A percentile compares a stretch with the other conserved stretches of the same genome.
phyloP scores from a whole-genome alignment of 2,113 vertebrate genomes.

The Microcebus ravelobensis region DNA sequence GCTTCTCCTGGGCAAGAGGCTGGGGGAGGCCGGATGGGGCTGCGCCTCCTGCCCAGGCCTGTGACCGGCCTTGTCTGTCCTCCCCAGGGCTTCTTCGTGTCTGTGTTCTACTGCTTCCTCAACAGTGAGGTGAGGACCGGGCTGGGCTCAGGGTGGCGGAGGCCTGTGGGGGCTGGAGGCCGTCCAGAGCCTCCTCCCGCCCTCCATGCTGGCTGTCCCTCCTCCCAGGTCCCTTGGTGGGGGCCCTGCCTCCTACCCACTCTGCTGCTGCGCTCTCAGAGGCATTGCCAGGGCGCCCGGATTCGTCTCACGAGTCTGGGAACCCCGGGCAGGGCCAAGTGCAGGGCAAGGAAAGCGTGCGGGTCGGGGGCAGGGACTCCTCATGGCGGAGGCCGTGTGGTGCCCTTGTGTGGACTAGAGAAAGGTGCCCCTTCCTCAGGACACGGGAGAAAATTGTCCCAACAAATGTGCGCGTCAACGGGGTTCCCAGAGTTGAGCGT shows the following conservation, averaged over 20 bases:
- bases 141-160: not conserved
- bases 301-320: not conserved
- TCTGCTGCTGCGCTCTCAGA: not conserved
- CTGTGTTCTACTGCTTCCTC: conserved; percentile 95
- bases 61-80: conserved; percentile 21
- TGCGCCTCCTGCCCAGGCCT: not conserved
- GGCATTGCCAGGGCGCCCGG: not conserved
- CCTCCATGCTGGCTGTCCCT: not conserved
- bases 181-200: not conserved
- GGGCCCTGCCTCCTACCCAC: not conserved
- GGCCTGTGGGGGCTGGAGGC: not conserved
- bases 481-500: accelerated
- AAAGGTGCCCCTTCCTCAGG: not conserved
- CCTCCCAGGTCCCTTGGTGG: not conserved
- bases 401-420: not conserved
- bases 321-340: not conserved
- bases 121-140: conserved; percentile 92
- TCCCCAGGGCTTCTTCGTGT: conserved; percentile 94
- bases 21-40: not conserved
- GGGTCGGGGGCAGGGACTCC: not conserved
- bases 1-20: not conserved
- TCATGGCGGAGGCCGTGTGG: not conserved
- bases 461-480: not conserved
- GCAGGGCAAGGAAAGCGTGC: too few species aligned
- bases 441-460: not conserved